Evolutionary conservation across 2,113 vertebrate genomes (phyloP), one percentile per base, ranked within the genome.

Genomic region (Grallaria varia): DNA sequence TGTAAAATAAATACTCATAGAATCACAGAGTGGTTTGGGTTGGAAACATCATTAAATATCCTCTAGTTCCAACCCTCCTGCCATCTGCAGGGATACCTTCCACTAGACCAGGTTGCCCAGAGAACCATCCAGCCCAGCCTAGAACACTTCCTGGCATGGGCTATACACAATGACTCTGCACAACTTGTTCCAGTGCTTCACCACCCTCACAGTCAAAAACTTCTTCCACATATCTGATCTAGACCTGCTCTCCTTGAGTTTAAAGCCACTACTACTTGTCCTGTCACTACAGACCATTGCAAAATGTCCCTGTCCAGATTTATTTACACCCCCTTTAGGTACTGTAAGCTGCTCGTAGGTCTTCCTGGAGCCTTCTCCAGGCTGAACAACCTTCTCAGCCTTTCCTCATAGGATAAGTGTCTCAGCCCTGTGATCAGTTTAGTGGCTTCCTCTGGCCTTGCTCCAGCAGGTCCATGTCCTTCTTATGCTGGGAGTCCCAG

Each of bases 111-210:
- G 27, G 27, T 9, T 44, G 2, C 18, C 56, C 49, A 64, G 35
- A 59, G 33, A 14, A 14, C 33, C 52, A 20, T 66, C 28, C n/a
- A 21, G 3, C 15, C 39, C 4, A 10, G 28, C 28, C 12, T 16
- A 21, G 24, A 40, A 2, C 20, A 7, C 39, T 53, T 40, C 45
- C 45, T 10, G 39, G 0, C 1, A 10, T 8, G 24, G 21, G 2
- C 16, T 7, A 35, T 5, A 24, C 62, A 53, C 24, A 9, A 11
- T 7, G 21, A 21, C n/a, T 21, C 60, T 40, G 78, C 4, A 28
- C 4, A 17, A 8, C 39, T 1, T 12, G 4, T 68, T 45, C 19
- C 33, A 59, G 27, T 19, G 19, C n/a, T n/a, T 47, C 53, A 40
- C 4, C n/a, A 53, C 14, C 30, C 30, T 82, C 39, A 60, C 14